phyloP scores from a whole-genome alignment of 92 coral and sea anemone genomes.

The Galaxea fascicularis region DNA sequence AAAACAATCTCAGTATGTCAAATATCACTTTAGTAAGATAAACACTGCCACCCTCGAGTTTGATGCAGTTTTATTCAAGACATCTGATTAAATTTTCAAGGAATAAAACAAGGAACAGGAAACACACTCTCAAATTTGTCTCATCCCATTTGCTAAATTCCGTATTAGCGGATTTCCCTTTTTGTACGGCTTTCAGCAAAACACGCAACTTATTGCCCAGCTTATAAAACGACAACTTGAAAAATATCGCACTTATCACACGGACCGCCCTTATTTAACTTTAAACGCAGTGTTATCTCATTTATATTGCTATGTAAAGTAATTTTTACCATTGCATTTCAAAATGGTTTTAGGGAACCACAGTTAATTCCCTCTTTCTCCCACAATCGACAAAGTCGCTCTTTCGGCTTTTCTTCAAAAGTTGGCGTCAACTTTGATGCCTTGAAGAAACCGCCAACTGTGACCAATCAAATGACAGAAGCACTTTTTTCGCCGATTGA shows the following conservation, averaged over 20 bases:
- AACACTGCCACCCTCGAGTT: constrained; percentile 44
- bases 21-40: constrained; percentile 52
- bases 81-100: constrained; percentile 50
- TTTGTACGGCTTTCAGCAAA: neutral
- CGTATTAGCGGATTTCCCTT: constrained; percentile 42
- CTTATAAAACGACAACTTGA: neutral
- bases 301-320: neutral
- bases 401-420: neutral
- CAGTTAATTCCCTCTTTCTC: neutral
- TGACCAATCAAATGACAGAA: neutral
- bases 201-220: constrained; percentile 31
- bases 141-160: constrained; percentile 13
- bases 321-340: neutral
- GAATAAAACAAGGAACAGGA: constrained; percentile 47
- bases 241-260: neutral
- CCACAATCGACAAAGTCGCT: too few species aligned
- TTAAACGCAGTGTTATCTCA: neutral
- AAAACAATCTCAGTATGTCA: constrained; percentile 48
- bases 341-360: neutral
- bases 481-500: neutral
- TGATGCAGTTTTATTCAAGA: constrained; percentile 34
- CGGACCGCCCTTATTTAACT: neutral
- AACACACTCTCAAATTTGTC: constrained; percentile 33
- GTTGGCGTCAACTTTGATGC: too few species aligned
- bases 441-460: too few species aligned